Base-by-base conservation (phyloP, 2,113 vertebrate genomes). In the Lucifuga dentata region DNA sequence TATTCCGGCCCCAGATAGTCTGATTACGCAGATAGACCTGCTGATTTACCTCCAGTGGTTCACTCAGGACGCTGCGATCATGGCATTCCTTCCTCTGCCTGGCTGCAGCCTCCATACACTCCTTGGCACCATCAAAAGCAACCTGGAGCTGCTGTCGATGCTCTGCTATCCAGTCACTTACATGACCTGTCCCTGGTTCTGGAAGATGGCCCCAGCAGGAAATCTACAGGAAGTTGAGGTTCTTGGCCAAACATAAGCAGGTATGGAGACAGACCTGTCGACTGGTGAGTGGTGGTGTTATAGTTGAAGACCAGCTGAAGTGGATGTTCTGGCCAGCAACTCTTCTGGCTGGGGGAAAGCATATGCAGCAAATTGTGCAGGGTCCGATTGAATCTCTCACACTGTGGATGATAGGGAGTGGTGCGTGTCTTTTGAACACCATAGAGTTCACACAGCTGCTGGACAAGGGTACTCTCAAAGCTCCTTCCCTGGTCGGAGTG, bases 401-500 rank as follows among this genome's bases (percentile, higher is more conserved):
- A 72, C 10, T 72, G 73, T 29, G 73, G 38, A 12, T 51, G 55
- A 13, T 56, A 68, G 8, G 21, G 58, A 0, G 71, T 64, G 1
- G 56, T 67, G 3, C 11, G 12, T 2, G 46, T 44, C 23, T 82
- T 82, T 15, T 55, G 15, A 9, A 65, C 13, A 0, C 33, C 21
- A 13, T 72, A 62, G 2, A 61, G 2, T 0, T 15, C 2, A 11
- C 68, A 76, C 0, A 78, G 8, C 19, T 78, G 62, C 0, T 35
- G 45, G 5, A 85, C 39, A 0, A 85, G 13, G 0, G 8, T 0
- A 3, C 35, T 70, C 13, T 82, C 63, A 17, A 73, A 79, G 1
- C n/a, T 51, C 1, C 45, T 10, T 1, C 74, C 69, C 10, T 78
- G 74, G 24, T 76, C 71, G 0, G 67, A 79, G 9, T 79, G 57